Evolutionary conservation across 2,113 vertebrate genomes (phyloP).

Genomic region (Scytalopus superciliaris): DNA sequence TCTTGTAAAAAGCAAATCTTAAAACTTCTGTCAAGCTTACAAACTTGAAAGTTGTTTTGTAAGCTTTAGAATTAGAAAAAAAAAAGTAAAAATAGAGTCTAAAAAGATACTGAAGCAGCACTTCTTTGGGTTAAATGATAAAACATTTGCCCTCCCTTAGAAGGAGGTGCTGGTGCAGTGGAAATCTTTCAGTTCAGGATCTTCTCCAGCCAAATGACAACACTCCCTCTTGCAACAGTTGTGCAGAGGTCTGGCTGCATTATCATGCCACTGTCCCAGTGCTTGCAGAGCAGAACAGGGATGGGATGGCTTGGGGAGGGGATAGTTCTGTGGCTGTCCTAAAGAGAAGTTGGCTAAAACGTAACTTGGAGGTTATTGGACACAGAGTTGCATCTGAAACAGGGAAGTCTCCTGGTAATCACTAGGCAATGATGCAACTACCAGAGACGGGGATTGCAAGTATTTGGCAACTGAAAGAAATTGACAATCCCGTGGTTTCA

Average conservation of each 20-base stretch:
- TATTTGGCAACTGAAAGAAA: background rate
- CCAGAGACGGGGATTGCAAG: background rate
- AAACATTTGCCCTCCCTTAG: background rate
- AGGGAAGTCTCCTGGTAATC: background rate
- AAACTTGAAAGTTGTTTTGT: conserved; percentile 57
- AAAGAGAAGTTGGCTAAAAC: background rate
- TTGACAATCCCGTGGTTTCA: background rate
- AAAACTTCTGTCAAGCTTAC: background rate
- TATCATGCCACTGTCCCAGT: background rate
- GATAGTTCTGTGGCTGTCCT: background rate
- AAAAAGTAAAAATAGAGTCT: background rate
- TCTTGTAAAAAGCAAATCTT: conserved; percentile 43
- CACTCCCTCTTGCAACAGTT: background rate
- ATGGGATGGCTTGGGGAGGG: background rate
- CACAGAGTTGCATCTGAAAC: background rate
- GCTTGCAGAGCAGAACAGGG: background rate
- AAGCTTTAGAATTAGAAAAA: background rate
- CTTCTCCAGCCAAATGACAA: background rate
- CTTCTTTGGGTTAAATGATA: conserved; percentile 19
- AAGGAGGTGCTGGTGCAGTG: conserved; percentile 20
- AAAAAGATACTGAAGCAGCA: conserved; percentile 17
- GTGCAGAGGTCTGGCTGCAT: background rate
- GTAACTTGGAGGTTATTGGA: fast-evolving
- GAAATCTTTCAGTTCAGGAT: background rate
- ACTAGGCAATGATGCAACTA: background rate